These are phyloP conservation scores for Axinella damicornis DNA, from an alignment of 37 sponge, comb jelly and placozoan genomes.

Conservation along the genomic window DNA sequence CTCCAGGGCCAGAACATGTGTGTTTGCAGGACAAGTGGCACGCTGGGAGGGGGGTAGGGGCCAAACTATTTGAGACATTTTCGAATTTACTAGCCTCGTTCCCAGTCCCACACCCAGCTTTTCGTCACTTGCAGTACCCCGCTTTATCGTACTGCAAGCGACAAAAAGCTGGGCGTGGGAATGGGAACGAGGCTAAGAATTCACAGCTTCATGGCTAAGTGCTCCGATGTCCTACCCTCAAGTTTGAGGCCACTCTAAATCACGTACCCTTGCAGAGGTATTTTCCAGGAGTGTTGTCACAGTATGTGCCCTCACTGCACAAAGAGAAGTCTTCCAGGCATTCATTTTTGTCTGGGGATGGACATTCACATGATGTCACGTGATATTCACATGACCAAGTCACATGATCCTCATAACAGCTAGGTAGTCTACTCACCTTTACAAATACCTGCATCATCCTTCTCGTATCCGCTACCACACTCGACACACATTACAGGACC, in stretches of 20 bases:
- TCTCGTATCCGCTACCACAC: constrained; percentile 75
- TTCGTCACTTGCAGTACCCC: too few relatives aligned
- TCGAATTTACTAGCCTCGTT: too few relatives aligned
- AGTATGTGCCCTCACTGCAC: constrained; percentile 82
- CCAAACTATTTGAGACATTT: too few relatives aligned
- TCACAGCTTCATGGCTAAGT: too few relatives aligned
- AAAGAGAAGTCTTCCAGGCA: constrained; percentile 52
- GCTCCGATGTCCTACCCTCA: too few relatives aligned
- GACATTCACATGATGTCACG: neutral
- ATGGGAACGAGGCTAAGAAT: too few relatives aligned
- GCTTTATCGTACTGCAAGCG: too few relatives aligned
- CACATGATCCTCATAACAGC: constrained; percentile 48
- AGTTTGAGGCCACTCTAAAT: too few relatives aligned
- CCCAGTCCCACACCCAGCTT: too few relatives aligned
- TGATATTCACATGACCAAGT: neutral
- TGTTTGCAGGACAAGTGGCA: constrained; percentile 68
- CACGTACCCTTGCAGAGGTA: constrained; percentile 70
- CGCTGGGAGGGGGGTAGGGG: constrained; percentile 35
- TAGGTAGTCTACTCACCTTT: constrained; percentile 12
- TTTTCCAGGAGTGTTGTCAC: constrained; percentile 77
- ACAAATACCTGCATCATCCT: constrained; percentile 51
- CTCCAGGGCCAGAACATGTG: constrained; percentile 70
- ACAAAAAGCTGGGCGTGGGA: too few relatives aligned
- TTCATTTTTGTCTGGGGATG: constrained; percentile 75
- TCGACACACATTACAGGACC: constrained; percentile 76